phyloP scores from a whole-genome alignment of 1,140 invertebrate genomes.

The Calosoma granatense region DNA sequence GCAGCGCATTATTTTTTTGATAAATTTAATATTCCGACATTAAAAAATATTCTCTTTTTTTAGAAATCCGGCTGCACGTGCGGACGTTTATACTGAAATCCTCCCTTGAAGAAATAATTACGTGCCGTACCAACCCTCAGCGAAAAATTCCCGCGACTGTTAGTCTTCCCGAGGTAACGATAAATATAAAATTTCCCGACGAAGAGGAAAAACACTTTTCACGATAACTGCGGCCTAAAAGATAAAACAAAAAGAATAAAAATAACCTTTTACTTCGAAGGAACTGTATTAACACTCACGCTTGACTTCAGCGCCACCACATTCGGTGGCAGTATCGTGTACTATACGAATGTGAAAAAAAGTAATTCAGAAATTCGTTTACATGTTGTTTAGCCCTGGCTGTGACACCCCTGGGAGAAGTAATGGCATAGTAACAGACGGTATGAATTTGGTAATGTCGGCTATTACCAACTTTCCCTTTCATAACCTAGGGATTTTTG shows the following conservation, averaged over 20 bases:
- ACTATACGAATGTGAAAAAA: background rate
- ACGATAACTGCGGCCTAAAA: background rate
- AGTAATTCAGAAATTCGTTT: background rate
- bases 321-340: background rate
- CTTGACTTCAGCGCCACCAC: background rate
- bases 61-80: too few species aligned
- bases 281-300: background rate
- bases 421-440: background rate
- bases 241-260: background rate
- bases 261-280: background rate
- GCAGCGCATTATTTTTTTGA: too few species aligned
- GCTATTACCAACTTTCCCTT: background rate
- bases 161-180: background rate
- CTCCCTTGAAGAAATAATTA: too few species aligned
- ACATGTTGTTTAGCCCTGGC: background rate
- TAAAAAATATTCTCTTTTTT: too few species aligned
- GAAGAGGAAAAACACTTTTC: background rate
- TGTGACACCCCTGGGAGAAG: background rate
- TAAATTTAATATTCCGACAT: too few species aligned
- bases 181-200: background rate
- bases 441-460: background rate
- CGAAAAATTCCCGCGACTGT: background rate
- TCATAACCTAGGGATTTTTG: background rate
- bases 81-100: too few species aligned
- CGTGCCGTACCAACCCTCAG: too few species aligned